These are phyloP conservation scores for Pelodytes ibericus DNA, from an alignment of 2,797 vertebrate genomes.

Conservation along the genomic window DNA sequence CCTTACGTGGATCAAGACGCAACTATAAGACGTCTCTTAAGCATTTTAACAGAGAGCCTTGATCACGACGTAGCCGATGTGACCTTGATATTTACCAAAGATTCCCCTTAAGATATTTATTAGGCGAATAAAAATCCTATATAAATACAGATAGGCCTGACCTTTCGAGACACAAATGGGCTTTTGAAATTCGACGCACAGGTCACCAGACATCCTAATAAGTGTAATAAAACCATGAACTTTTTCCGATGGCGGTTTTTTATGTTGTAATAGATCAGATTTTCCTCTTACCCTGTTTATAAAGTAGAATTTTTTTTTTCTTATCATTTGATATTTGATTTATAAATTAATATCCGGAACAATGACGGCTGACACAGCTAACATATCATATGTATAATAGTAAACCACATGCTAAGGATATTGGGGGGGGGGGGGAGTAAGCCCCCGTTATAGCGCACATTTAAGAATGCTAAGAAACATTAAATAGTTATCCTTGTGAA, in stretches of 20 bases:
- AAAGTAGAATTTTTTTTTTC: background rate
- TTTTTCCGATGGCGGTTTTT: background rate
- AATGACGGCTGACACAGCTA: background rate
- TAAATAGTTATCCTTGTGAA: too few relatives aligned
- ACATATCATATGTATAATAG: background rate
- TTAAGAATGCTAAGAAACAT: too few relatives aligned
- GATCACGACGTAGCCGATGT: background rate
- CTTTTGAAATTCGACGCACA: background rate
- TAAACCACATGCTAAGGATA: too few relatives aligned
- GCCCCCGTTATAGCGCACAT: too few relatives aligned
- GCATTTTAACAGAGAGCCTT: slow-evolving; percentile 42
- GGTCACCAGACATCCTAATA: slow-evolving; percentile 5
- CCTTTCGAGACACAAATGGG: slow-evolving; percentile 2
- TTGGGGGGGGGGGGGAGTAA: too few relatives aligned
- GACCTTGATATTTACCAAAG: slow-evolving; percentile 1
- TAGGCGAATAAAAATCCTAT: slow-evolving; percentile 8
- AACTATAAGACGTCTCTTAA: slow-evolving; percentile 48
- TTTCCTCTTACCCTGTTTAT: background rate
- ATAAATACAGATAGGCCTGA: slow-evolving; percentile 17
- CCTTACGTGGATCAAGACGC: slow-evolving; percentile 52
- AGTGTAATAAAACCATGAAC: background rate
- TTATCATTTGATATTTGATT: background rate
- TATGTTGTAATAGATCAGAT: background rate
- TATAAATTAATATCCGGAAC: background rate
- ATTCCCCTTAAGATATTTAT: slow-evolving; percentile 1